phyloP scores from a whole-genome alignment of 2,113 vertebrate genomes.

The Pardalotus punctatus region DNA sequence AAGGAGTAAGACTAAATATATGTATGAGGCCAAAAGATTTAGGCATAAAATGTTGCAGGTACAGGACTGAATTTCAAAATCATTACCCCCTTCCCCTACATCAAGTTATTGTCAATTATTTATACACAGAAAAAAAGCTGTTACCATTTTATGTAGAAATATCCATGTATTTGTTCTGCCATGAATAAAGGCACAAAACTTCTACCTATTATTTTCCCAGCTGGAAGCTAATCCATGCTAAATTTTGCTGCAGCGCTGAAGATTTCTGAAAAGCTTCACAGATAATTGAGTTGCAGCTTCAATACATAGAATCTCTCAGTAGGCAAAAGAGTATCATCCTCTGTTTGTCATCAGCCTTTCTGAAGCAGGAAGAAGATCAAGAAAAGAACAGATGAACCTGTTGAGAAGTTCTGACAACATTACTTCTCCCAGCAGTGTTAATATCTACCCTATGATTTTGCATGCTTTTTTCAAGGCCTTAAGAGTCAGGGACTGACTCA shows the following conservation, averaged over 20 bases:
- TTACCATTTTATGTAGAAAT: not conserved
- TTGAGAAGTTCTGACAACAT: not conserved
- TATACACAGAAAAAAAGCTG: not conserved
- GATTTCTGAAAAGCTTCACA: constrained; percentile 36
- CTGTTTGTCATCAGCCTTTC: not conserved
- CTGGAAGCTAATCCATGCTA: not conserved
- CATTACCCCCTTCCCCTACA: not conserved
- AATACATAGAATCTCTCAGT: not conserved
- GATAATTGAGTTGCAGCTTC: not conserved
- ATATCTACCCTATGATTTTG: not conserved
- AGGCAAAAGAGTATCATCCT: not conserved
- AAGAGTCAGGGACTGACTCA: not conserved
- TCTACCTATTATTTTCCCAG: constrained; percentile 23
- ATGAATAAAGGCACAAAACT: not conserved
- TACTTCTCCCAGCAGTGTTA: not conserved
- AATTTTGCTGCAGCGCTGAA: not conserved
- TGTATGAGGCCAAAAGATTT: not conserved
- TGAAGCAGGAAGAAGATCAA: not conserved
- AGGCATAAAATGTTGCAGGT: not conserved
- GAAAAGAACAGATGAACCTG: not conserved
- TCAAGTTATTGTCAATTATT: not conserved
- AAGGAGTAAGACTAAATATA: not conserved
- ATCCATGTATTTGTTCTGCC: not conserved
- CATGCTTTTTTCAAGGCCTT: not conserved
- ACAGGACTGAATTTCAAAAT: not conserved